Evolutionary conservation across 2,888 invertebrate genomes (phyloP).

Genomic region (Lasiommata megera): DNA sequence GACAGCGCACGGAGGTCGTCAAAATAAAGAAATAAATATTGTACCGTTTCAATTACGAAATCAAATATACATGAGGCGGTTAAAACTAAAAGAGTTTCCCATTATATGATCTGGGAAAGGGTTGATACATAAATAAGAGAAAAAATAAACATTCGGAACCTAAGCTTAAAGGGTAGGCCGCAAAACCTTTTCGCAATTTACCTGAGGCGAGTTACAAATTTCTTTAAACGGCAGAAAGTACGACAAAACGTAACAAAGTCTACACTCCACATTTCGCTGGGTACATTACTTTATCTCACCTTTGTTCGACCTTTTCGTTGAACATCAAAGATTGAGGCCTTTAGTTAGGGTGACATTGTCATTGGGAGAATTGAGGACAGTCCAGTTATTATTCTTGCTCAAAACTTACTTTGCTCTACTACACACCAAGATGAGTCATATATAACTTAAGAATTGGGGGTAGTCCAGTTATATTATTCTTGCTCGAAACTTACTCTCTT

Average conservation of each 20-base stretch:
- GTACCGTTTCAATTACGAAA: too few relatives aligned
- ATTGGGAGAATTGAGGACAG: background rate
- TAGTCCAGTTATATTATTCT: too few relatives aligned
- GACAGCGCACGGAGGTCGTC: too few relatives aligned
- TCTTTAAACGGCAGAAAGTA: slow-evolving; percentile 29
- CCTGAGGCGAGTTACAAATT: slow-evolving; percentile 27
- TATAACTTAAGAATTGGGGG: too few relatives aligned
- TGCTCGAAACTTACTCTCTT: too few relatives aligned
- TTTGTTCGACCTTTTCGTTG: slow-evolving; percentile 36
- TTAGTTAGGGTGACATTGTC: slow-evolving; percentile 9
- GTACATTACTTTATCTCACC: slow-evolving; percentile 46
- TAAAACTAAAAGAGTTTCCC: too few relatives aligned
- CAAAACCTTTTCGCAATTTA: slow-evolving; percentile 14
- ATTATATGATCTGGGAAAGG: background rate
- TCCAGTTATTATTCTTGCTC: background rate
- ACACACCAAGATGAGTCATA: too few relatives aligned
- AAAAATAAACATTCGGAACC: background rate
- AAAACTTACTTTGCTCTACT: background rate
- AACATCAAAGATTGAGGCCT: slow-evolving; percentile 55
- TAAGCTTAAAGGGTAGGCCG: slow-evolving; percentile 6
- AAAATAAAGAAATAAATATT: too few relatives aligned
- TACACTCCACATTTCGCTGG: slow-evolving; percentile 29
- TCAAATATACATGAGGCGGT: too few relatives aligned
- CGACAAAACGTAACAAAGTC: slow-evolving; percentile 17
- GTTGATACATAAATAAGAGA: slow-evolving; percentile 2